These are phyloP conservation scores for Drosophila tripunctata DNA, from an alignment of 2,888 invertebrate genomes.

Conservation along the genomic window DNA sequence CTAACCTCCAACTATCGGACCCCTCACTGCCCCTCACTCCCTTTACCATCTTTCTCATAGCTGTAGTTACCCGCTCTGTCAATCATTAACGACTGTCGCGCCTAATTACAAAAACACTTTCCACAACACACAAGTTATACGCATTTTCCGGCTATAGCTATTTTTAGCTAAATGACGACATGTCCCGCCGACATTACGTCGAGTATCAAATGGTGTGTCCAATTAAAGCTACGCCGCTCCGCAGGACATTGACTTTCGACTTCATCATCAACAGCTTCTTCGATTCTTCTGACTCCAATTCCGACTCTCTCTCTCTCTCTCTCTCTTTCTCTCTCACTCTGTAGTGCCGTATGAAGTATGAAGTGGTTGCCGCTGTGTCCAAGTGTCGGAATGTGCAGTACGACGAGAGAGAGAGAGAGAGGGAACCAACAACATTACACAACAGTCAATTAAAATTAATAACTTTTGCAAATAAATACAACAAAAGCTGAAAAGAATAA, in stretches of 20 bases:
- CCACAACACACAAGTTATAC: slow-evolving; percentile 18
- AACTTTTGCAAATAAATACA: slow-evolving; percentile 70
- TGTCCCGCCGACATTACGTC: slow-evolving; percentile 37
- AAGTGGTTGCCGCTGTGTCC: slow-evolving; percentile 60
- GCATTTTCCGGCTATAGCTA: slow-evolving; percentile 60
- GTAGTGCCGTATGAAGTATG: slow-evolving; percentile 35
- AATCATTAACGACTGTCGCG: slow-evolving; percentile 37
- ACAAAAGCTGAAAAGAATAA: neutral
- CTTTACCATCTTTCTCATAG: neutral
- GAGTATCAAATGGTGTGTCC: slow-evolving; percentile 72
- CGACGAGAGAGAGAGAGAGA: too few relatives aligned
- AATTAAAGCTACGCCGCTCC: slow-evolving; percentile 70
- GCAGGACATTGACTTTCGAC: slow-evolving; percentile 71
- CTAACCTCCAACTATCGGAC: slow-evolving; percentile 5
- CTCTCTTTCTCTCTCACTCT: neutral
- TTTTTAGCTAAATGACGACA: slow-evolving; percentile 73
- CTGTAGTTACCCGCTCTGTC: neutral
- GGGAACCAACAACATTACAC: slow-evolving; percentile 73
- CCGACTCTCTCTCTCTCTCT: neutral
- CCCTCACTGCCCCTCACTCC: neutral
- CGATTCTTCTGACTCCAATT: neutral
- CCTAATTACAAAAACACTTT: slow-evolving; percentile 65
- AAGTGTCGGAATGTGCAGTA: slow-evolving; percentile 68
- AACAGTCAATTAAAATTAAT: slow-evolving; percentile 81
- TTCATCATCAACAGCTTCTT: neutral